Conservation (phyloP, 2,797 vertebrate genomes). For the Leucoraja ocellata region DNA sequence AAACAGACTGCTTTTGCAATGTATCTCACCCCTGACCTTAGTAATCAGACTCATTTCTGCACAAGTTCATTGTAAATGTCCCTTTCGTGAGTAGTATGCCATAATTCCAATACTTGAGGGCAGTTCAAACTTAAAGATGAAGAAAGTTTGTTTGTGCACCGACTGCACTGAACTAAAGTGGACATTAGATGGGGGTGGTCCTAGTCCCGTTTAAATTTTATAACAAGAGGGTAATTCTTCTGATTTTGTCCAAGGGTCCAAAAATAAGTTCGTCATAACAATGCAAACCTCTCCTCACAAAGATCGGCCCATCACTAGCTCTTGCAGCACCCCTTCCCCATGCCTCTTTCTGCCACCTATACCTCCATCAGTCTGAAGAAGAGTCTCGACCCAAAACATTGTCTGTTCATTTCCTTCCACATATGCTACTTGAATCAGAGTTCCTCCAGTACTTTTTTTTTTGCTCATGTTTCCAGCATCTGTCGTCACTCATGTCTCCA, state of each 20-base stretch:
- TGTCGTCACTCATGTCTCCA: too few species aligned
- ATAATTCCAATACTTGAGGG: not conserved
- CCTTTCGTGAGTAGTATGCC: not conserved
- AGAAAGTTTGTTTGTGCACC: not conserved
- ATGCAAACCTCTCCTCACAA: too few species aligned
- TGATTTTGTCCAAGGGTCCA: not conserved
- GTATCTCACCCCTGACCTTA: not conserved
- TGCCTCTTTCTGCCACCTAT: too few species aligned
- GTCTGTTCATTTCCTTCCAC: too few species aligned
- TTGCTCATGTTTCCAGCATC: too few species aligned
- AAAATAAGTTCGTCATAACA: too few species aligned
- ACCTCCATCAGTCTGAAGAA: too few species aligned
- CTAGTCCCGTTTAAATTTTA: not conserved
- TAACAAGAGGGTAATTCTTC: not conserved
- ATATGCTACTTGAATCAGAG: too few species aligned
- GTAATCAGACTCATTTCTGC: not conserved
- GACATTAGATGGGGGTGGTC: not conserved
- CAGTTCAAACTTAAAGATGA: not conserved
- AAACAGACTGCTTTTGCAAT: conserved; percentile 23
- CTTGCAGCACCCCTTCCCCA: too few species aligned
- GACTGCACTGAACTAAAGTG: not conserved
- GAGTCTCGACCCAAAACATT: too few species aligned
- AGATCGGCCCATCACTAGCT: too few species aligned
- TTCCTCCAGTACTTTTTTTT: too few species aligned
- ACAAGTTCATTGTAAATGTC: not conserved